Evolutionary conservation across 2,888 invertebrate species (phyloP), one percentile per base, ranked within the genome.

Genomic region (Sturmia bella): DNA sequence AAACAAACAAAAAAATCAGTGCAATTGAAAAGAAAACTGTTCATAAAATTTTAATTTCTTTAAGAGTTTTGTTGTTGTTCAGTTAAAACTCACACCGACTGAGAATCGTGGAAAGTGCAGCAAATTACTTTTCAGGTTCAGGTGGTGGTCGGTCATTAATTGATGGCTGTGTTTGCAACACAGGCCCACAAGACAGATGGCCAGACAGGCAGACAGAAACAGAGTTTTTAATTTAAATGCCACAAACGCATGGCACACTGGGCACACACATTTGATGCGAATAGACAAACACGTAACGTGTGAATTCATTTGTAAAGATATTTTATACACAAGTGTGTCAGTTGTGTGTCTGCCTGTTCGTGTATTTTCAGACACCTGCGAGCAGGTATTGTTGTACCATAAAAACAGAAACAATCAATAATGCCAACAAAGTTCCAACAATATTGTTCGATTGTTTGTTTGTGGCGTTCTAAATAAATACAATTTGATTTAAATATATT

Each of bases 171-270:
- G 57, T 17, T 64, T 70, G 69, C 19, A 43, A 41, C 39, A 19
- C 21, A 54, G 54, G n/a, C 45, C n/a, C 15, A 17, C 45, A 43
- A 15, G 57, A 66, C 69, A 24, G 19, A 32, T 7, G 32, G 32
- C 1, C 1, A 9, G 32, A 32, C 32, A 32, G 32, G 9, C 45
- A 15, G 15, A 17, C 15, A 15, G 43, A 1, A 32, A 32, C 50
- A 57, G 63, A 24, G 19, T 64, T 41, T 78, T 48, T 41, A 64
- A 72, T 64, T 72, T 50, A 72, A 76, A 76, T 76, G 69, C 76
- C 52, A 50, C 32, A 52, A 75, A 61, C 61, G 41, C 48, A 17
- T 52, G 64, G 15, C 50, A 66, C 39, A 66, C 64, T 43, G 59
- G 59, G 41, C 41, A 39, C 39, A 39, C 45, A 37, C 37, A 15